These are phyloP conservation scores for Melieria crassipennis DNA, from an alignment of 2,888 invertebrate species.

Conservation along the genomic window DNA sequence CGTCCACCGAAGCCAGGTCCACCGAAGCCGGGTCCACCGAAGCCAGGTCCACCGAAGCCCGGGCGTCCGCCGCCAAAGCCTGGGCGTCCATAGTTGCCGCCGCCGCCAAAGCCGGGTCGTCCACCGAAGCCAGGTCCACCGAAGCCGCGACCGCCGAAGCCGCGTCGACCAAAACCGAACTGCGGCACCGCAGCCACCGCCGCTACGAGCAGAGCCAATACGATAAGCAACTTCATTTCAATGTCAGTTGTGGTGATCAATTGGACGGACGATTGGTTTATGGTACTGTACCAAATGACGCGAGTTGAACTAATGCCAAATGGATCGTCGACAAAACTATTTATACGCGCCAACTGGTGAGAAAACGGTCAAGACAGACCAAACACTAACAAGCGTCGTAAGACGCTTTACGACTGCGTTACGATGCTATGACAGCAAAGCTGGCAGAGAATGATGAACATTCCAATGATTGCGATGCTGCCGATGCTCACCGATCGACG, in stretches of 20 bases:
- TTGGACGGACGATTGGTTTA: neutral
- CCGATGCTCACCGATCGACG: too few species aligned
- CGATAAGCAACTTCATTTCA: constrained; percentile 54
- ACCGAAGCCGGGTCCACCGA: constrained; percentile 12
- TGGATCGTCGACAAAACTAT: too few species aligned
- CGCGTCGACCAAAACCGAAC: constrained; percentile 37
- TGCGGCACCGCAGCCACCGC: constrained; percentile 51
- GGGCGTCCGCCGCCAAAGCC: constrained; percentile 32
- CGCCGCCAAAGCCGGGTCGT: constrained; percentile 32
- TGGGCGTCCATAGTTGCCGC: constrained; percentile 26
- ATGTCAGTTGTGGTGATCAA: neutral
- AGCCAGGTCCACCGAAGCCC: constrained; percentile 29
- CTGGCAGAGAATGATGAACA: too few species aligned
- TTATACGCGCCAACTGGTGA: too few species aligned
- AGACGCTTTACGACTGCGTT: too few species aligned
- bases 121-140: constrained; percentile 19
- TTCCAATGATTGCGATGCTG: too few species aligned
- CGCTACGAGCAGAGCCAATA: constrained; percentile 52
- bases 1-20: constrained; percentile 25
- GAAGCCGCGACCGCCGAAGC: constrained; percentile 31
- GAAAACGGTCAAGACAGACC: too few species aligned
- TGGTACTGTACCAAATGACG: too few species aligned
- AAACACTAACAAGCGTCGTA: too few species aligned
- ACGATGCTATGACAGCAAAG: too few species aligned
- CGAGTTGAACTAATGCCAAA: too few species aligned